Base-by-base conservation (phyloP, 1,140 invertebrate species). In the Pseudomyrmex sp. region DNA sequence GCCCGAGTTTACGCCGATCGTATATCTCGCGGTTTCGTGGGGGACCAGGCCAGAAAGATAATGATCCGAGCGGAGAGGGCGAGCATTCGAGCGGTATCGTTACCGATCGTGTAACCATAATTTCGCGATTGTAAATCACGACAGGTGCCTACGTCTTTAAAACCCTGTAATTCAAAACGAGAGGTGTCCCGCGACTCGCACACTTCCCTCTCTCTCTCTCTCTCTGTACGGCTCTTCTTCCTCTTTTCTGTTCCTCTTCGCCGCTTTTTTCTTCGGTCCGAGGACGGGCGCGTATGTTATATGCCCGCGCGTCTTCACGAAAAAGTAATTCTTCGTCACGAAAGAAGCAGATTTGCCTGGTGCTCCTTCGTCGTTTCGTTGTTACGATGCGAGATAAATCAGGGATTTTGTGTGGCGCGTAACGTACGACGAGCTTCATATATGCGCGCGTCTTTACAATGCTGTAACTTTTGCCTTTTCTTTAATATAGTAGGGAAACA, bases 41-140 rank as follows among this genome's bases (percentile, higher is more conserved):
- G 85, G 85, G 72, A 88, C 72, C 68, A 10, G 23, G 58, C 10
- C 50, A 10, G 50, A 76, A 65, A 35, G 35, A 88, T 88, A 88
- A 88, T 88, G 86, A 70, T 35, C 52, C 63, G 54, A 75, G 44
- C 50, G 50, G 44, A 75, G 58, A 18, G 56, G 56, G 75, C 26
- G 69, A 52, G 54, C 69, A 54, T 87, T 85, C 72, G 62, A 77
- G 50, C 87, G 73, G 83, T 83, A 88, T 88, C 87, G 68, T 88
- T 88, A 69, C 80, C 80, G 87, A 88, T 88, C 87, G 50, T 80
- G 87, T 86, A 88, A 88, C 88, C 82, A 74, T 88, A 86, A 89
- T 88, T 89, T 89, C 61, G 84, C 59, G 88, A 89, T 62, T 84
- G 87, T 89, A 88, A 89, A 89, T 89, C 87, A 89, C 84, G 88